A percentile compares a stretch with the other conserved stretches of the same genome.
These are phyloP conservation scores for Nephrocerus scutellatus DNA, from an alignment of 2,888 invertebrate species.

Conservation along the genomic window DNA sequence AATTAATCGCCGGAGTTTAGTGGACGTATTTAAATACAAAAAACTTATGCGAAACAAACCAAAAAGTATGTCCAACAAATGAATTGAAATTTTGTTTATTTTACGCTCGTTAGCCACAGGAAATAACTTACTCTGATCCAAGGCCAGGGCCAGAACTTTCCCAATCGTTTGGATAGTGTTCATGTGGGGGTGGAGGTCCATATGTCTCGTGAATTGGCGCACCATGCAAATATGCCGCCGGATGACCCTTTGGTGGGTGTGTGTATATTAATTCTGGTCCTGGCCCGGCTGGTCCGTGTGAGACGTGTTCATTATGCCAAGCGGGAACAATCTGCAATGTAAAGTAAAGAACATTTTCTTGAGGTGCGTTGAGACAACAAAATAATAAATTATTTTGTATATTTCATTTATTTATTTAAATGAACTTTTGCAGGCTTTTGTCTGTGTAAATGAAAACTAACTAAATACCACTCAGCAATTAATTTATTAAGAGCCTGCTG, in stretches of 20 bases:
- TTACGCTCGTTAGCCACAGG: background rate
- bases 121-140: slow-evolving; percentile 58
- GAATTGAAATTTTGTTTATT: background rate
- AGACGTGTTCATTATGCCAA: slow-evolving; percentile 38
- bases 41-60: too few relatives aligned
- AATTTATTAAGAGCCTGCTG: too few relatives aligned
- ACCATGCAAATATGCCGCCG: slow-evolving; percentile 40
- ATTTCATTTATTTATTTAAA: too few relatives aligned
- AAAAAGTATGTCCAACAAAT: background rate
- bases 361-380: too few relatives aligned
- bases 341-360: too few relatives aligned
- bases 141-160: slow-evolving; percentile 57
- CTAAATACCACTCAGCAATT: too few relatives aligned
- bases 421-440: too few relatives aligned
- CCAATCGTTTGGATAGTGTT: slow-evolving; percentile 54
- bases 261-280: slow-evolving; percentile 44
- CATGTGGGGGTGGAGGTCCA: slow-evolving; percentile 39
- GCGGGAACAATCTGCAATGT: slow-evolving; percentile 38
- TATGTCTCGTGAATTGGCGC: slow-evolving; percentile 37
- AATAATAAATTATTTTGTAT: too few relatives aligned
- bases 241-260: slow-evolving; percentile 43
- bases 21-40: too few relatives aligned
- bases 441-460: too few relatives aligned
- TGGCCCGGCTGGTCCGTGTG: slow-evolving; percentile 20
- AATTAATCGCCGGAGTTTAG: too few relatives aligned